Percentiles rank a stretch among this genome's conserved stretches.
Conservation (phyloP, 2,888 invertebrate genomes). For the Adela reaumurella region DNA sequence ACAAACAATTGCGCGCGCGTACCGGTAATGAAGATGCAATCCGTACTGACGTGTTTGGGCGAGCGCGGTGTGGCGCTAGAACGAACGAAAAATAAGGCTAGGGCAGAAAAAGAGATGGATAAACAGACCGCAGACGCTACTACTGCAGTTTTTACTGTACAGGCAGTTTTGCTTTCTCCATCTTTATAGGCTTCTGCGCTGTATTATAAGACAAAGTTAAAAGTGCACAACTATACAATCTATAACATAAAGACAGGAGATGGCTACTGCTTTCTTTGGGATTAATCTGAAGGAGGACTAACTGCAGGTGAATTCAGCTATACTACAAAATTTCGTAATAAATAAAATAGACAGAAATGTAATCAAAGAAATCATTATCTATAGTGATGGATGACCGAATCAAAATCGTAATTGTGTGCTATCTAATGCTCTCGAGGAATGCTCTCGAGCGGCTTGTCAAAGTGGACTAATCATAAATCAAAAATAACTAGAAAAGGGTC, state of each 20-base stretch:
- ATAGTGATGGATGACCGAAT: too few relatives aligned
- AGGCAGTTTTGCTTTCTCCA: slow-evolving; percentile 1
- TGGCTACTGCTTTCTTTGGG: slow-evolving; percentile 1
- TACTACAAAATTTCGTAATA: background rate
- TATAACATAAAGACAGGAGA: slow-evolving; percentile 1
- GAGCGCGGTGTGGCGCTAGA: too few relatives aligned
- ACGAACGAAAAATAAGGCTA: slow-evolving; percentile 2
- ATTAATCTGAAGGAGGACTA: slow-evolving; percentile 1
- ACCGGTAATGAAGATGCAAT: too few relatives aligned
- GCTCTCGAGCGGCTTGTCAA: too few relatives aligned
- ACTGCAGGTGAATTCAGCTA: slow-evolving; percentile 1
- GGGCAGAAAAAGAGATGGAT: slow-evolving; percentile 1
- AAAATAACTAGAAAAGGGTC: too few relatives aligned
- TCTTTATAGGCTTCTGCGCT: slow-evolving; percentile 2
- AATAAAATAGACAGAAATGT: too few relatives aligned
- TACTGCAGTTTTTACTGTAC: slow-evolving; percentile 1
- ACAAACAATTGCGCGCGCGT: too few relatives aligned
- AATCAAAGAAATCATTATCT: too few relatives aligned
- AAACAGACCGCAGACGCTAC: slow-evolving; percentile 1
- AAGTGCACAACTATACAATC: slow-evolving; percentile 1
- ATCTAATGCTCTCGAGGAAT: background rate
- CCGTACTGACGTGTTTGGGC: too few relatives aligned
- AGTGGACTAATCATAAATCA: too few relatives aligned
- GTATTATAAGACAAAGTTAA: slow-evolving; percentile 1
- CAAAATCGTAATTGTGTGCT: background rate